Evolutionary conservation across 2,888 invertebrate genomes (phyloP).

Genomic region (Alsophila aescularia): DNA sequence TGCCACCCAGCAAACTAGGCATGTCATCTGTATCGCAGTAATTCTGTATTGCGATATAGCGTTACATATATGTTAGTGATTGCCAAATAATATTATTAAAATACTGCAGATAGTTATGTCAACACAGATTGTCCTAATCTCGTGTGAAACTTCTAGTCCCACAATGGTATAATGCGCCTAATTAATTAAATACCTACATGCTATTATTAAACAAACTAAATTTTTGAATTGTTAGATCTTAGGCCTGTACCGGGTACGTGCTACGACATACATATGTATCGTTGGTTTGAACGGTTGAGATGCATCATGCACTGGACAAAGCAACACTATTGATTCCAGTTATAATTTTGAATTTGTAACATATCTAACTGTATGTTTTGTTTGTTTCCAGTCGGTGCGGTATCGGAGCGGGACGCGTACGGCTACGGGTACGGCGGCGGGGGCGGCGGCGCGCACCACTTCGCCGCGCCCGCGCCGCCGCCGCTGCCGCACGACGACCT

Average conservation of each 20-base stretch:
- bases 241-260: neutral
- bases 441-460: constrained; percentile 79
- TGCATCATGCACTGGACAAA: neutral
- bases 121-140: constrained; percentile 55
- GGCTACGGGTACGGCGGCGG: constrained; percentile 70
- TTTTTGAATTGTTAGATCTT: neutral
- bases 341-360: neutral
- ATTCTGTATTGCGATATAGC: constrained; percentile 29
- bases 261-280: no score
- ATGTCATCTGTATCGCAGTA: neutral
- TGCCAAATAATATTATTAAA: constrained; percentile 55
- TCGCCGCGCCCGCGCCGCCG: constrained; percentile 86
- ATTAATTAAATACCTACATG: constrained; percentile 37
- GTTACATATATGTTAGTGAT: constrained; percentile 38
- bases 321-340: neutral
- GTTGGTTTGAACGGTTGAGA: no score
- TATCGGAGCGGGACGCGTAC: constrained; percentile 75
- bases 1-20: no score
- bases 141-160: constrained; percentile 51
- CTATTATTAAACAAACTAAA: constrained; percentile 30
- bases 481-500: constrained; percentile 89
- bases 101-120: constrained; percentile 52
- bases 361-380: constrained; percentile 17
- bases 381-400: constrained; percentile 66
- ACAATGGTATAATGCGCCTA: constrained; percentile 56